These are phyloP conservation scores for Ctenodactylus gundi DNA, from an alignment of 2,113 vertebrate species.

Conservation along the genomic window DNA sequence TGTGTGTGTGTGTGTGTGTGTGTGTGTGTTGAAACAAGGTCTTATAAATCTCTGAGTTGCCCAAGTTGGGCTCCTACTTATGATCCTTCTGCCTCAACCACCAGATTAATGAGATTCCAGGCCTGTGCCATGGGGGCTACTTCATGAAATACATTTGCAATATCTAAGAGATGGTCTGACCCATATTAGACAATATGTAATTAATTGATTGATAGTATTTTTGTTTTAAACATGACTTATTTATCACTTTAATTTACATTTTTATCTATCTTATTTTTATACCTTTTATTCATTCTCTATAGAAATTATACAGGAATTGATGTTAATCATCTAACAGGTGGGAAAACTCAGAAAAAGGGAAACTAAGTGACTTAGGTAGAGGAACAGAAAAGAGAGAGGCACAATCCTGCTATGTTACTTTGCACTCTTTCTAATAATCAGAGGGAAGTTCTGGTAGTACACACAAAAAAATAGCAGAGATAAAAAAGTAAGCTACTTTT, in stretches of 20 bases:
- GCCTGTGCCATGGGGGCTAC: too few species aligned
- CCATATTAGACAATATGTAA: neutral
- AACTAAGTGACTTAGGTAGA: neutral
- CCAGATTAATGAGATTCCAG: too few species aligned
- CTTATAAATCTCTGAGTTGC: too few species aligned
- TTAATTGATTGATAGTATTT: neutral
- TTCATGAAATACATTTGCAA: neutral
- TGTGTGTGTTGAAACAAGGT: too few species aligned
- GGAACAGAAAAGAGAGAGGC: neutral
- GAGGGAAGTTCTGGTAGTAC: neutral
- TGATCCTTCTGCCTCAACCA: too few species aligned
- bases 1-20: too few species aligned
- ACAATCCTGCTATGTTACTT: neutral
- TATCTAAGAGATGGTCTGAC: neutral
- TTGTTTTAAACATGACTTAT: neutral
- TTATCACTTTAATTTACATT: constrained; percentile 8
- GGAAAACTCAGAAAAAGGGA: neutral
- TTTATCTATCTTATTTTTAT: neutral
- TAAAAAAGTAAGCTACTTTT: too few species aligned
- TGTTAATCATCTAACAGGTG: neutral
- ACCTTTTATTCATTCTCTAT: neutral
- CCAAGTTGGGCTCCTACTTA: too few species aligned
- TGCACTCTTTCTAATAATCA: neutral
- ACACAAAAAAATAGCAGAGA: too few species aligned
- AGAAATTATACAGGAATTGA: neutral